Evolutionary conservation across 2,797 vertebrate genomes (phyloP).

Genomic region (Notolabrus celidotus): DNA sequence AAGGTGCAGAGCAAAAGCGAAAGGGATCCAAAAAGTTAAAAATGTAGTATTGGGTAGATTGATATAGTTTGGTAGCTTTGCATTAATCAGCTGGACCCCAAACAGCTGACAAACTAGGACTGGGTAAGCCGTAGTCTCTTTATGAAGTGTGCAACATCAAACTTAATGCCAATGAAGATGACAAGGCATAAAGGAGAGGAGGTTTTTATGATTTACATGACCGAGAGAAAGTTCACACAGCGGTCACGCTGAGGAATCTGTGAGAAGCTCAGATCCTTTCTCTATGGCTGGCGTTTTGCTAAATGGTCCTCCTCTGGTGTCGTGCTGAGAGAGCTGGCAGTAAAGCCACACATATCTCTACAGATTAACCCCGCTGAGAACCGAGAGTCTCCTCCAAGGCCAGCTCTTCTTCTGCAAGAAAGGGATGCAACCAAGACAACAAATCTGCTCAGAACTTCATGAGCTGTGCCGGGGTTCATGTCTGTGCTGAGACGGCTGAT

Average conservation of each 20-base stretch:
- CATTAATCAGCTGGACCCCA: too few relatives aligned
- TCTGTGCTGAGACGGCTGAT: slow-evolving; percentile 47
- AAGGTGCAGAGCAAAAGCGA: too few relatives aligned
- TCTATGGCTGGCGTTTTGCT: slow-evolving; percentile 50
- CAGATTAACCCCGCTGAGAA: slow-evolving; percentile 65
- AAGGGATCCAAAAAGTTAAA: too few relatives aligned
- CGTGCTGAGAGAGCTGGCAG: slow-evolving; percentile 49
- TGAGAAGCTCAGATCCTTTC: slow-evolving; percentile 31
- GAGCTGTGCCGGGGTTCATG: slow-evolving; percentile 13
- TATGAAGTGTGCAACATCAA: slow-evolving; percentile 2
- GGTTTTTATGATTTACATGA: slow-evolving; percentile 6
- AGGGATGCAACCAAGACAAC: slow-evolving; percentile 55
- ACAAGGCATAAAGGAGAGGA: not conserved
- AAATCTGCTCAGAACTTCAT: slow-evolving; percentile 51
- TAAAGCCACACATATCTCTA: slow-evolving; percentile 36
- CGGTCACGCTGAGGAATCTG: slow-evolving; percentile 44
- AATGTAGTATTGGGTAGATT: too few relatives aligned
- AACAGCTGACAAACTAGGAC: too few relatives aligned
- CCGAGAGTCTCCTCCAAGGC: slow-evolving; percentile 41
- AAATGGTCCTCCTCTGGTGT: slow-evolving; percentile 48
- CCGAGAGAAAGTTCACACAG: slow-evolving; percentile 23
- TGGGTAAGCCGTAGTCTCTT: too few relatives aligned
- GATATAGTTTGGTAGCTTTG: too few relatives aligned
- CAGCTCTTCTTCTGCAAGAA: slow-evolving; percentile 46
- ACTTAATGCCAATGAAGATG: slow-evolving; percentile 6